phyloP scores from a whole-genome alignment of 2,888 invertebrate genomes.

The Thera britannica region DNA sequence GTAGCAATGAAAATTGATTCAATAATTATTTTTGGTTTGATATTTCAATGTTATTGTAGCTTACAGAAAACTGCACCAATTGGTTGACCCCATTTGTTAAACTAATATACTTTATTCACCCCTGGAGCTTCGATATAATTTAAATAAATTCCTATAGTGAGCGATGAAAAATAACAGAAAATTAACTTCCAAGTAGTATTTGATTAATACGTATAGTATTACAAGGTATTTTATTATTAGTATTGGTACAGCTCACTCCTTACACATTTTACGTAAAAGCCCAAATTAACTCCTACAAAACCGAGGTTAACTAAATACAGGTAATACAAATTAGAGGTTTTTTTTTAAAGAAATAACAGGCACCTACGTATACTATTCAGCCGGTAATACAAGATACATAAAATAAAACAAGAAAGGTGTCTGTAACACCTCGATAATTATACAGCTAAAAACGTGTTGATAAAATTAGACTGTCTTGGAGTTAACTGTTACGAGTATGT shows the following conservation, averaged over 20 bases:
- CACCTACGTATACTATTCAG: background rate
- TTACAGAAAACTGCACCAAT: background rate
- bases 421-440: background rate
- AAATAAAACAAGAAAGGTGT: background rate
- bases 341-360: background rate
- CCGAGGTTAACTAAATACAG: background rate
- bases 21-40: too few relatives aligned
- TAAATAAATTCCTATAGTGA: too few relatives aligned
- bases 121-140: too few relatives aligned
- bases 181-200: background rate
- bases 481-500: too few relatives aligned
- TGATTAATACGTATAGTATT: background rate
- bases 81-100: background rate
- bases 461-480: too few relatives aligned
- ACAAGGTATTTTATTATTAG: background rate
- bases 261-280: background rate
- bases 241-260: background rate
- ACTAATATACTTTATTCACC: background rate
- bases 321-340: background rate
- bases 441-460: too few relatives aligned
- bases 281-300: background rate
- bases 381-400: background rate
- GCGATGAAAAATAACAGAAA: background rate
- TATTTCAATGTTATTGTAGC: too few relatives aligned
- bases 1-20: too few relatives aligned